These are phyloP conservation scores for Theretra japonica DNA, from an alignment of 2,888 invertebrate genomes.

Conservation along the genomic window DNA sequence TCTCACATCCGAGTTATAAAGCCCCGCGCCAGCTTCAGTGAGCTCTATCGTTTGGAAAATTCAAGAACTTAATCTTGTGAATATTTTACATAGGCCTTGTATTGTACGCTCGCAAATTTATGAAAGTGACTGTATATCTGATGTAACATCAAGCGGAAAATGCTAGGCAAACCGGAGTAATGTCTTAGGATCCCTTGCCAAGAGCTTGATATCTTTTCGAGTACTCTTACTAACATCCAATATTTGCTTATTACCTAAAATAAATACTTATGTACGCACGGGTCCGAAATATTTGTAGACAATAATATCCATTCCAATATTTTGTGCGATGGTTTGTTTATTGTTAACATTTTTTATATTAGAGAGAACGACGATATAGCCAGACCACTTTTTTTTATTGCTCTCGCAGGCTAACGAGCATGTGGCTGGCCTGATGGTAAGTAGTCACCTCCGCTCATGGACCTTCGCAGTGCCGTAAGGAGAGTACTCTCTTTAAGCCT, in stretches of 20 bases:
- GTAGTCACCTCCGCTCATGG: no score
- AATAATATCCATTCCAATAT: no score
- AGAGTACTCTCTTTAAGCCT: no score
- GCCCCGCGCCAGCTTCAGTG: slow-evolving; percentile 41
- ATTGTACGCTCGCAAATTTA: slow-evolving; percentile 41
- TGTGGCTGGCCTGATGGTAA: no score
- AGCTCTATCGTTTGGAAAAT: slow-evolving; percentile 51
- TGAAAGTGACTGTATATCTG: slow-evolving; percentile 38
- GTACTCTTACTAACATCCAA: not conserved
- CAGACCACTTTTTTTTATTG: no score
- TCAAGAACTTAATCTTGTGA: slow-evolving; percentile 50
- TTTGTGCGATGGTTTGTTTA: no score
- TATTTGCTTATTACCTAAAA: not conserved
- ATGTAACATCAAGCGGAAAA: slow-evolving; percentile 20
- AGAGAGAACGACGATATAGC: no score
- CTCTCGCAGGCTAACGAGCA: no score
- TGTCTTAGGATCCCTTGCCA: slow-evolving; percentile 2
- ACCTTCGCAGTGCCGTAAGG: no score
- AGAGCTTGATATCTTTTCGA: not conserved
- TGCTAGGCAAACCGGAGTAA: not conserved
- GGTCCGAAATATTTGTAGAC: no score
- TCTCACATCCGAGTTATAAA: slow-evolving; percentile 48
- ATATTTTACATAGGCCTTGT: slow-evolving; percentile 46
- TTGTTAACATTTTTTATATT: no score
- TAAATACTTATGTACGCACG: not conserved